A percentile compares a stretch with the other conserved stretches of the same genome.
Conservation (phyloP, 1,140 invertebrate genomes). For the Adelges cooleyi region DNA sequence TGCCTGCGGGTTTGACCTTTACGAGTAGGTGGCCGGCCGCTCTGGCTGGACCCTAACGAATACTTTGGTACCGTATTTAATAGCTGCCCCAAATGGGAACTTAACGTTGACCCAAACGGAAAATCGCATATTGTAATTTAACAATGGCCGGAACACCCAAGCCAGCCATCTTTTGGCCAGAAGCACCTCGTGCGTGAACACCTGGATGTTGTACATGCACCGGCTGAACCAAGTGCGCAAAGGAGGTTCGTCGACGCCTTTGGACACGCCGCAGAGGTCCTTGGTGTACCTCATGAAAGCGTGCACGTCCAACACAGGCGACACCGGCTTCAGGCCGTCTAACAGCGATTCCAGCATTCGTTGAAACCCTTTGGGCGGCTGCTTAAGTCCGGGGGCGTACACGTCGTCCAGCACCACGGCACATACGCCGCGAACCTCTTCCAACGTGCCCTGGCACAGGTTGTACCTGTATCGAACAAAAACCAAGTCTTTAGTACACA, state of each 20-base stretch:
- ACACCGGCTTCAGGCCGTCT: slow-evolving; percentile 41
- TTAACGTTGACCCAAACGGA: slow-evolving; percentile 38
- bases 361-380: slow-evolving; percentile 42
- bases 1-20: too few species aligned
- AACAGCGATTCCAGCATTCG: slow-evolving; percentile 40
- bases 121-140: slow-evolving; percentile 41
- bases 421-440: slow-evolving; percentile 41
- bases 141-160: slow-evolving; percentile 36
- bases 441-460: slow-evolving; percentile 40
- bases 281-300: slow-evolving; percentile 40
- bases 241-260: neutral
- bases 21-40: too few species aligned
- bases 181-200: slow-evolving; percentile 39
- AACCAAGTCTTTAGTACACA: neutral
- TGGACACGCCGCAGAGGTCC: slow-evolving; percentile 30
- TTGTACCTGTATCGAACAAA: slow-evolving; percentile 42
- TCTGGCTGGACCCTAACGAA: neutral
- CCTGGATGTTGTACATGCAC: slow-evolving; percentile 40
- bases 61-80: slow-evolving; percentile 35
- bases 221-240: slow-evolving; percentile 34
- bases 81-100: slow-evolving; percentile 39
- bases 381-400: slow-evolving; percentile 39
- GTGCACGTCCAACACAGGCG: slow-evolving; percentile 38
- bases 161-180: slow-evolving; percentile 38
- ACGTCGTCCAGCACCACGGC: slow-evolving; percentile 38